Conservation (phyloP, 2,113 vertebrate species). For the Crotalus helleri region DNA sequence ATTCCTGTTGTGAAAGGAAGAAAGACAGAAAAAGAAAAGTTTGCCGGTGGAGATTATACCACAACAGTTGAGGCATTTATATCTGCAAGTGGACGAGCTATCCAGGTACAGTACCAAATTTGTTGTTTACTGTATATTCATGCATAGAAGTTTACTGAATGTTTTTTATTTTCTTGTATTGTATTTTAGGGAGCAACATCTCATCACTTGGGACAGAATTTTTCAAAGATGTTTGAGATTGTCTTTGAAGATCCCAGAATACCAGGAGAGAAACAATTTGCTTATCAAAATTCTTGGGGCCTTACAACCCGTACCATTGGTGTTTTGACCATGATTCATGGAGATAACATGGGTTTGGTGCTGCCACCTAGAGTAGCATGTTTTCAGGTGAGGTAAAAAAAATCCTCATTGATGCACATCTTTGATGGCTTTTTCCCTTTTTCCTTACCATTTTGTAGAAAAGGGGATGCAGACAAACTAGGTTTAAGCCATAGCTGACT, state of each 20-base stretch:
- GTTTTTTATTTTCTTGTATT: neutral
- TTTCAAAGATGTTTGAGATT: slow-evolving; percentile 97
- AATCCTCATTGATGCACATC: neutral
- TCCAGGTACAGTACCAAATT: slow-evolving; percentile 77
- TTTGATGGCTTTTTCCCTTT: neutral
- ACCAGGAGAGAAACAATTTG: slow-evolving; percentile 93
- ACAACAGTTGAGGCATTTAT: slow-evolving; percentile 94
- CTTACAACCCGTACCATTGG: slow-evolving; percentile 95
- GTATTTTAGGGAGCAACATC: slow-evolving; percentile 87
- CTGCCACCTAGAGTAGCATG: slow-evolving; percentile 91
- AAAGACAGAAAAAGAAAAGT: slow-evolving; percentile 98
- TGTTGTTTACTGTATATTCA: neutral
- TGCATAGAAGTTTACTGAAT: neutral
- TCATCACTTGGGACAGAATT: slow-evolving; percentile 97
- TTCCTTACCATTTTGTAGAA: slow-evolving; percentile 9
- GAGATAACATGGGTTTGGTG: slow-evolving; percentile 94
- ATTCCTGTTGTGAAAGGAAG: slow-evolving; percentile 94
- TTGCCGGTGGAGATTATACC: slow-evolving; percentile 96
- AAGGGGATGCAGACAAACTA: rapidly evolving
- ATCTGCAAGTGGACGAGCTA: slow-evolving; percentile 93
- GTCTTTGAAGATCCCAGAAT: slow-evolving; percentile 91
- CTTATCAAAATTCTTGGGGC: slow-evolving; percentile 97
- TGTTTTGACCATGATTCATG: slow-evolving; percentile 95
- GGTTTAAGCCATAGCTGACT: neutral
- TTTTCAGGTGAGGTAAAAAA: slow-evolving; percentile 79